These are phyloP conservation scores for Cryptoprocta ferox DNA, from an alignment of 2,797 vertebrate species.

Conservation along the genomic window DNA sequence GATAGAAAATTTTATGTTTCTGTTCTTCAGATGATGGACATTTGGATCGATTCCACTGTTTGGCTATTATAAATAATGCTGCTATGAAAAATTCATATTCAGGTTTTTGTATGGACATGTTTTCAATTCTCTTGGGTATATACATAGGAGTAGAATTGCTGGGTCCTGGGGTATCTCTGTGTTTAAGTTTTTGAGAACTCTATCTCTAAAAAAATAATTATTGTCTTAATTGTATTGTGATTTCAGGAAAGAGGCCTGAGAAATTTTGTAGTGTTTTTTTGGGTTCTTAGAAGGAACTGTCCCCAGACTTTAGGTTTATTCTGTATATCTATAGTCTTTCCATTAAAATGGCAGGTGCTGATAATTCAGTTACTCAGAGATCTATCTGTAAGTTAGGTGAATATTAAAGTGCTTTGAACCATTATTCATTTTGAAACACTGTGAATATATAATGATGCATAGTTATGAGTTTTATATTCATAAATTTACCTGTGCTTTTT, in stretches of 20 bases:
- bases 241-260: background rate
- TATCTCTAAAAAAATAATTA: slow-evolving; percentile 6
- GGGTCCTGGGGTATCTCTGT: background rate
- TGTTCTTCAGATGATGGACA: background rate
- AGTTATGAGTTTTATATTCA: slow-evolving; percentile 38
- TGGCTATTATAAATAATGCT: background rate
- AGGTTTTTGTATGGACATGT: background rate
- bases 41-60: background rate
- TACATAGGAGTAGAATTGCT: background rate
- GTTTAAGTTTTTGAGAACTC: background rate
- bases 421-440: slow-evolving; percentile 42
- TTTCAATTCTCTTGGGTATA: background rate
- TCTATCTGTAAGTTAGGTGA: background rate
- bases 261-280: background rate
- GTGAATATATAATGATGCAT: background rate
- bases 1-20: background rate
- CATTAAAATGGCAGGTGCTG: background rate
- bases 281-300: background rate
- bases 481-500: slow-evolving; percentile 59
- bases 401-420: slow-evolving; percentile 2
- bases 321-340: slow-evolving; percentile 37
- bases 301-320: background rate
- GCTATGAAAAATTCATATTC: background rate
- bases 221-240: background rate
- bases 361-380: slow-evolving; percentile 12